Evolutionary conservation across 2,888 invertebrate species (phyloP).

Genomic region (Megastigmus dorsalis): DNA sequence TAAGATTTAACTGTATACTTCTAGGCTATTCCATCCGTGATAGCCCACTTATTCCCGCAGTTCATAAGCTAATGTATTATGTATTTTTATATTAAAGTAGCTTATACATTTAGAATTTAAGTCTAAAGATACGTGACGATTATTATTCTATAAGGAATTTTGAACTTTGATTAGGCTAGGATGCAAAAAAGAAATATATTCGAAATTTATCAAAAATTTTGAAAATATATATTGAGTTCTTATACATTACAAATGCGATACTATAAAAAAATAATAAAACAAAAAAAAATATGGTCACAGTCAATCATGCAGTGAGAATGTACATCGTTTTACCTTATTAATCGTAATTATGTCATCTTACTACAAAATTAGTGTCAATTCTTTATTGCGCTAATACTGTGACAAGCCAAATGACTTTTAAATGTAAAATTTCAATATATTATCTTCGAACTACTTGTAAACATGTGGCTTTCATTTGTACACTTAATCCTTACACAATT

Average conservation of each 20-base stretch:
- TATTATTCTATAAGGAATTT: constrained; percentile 52
- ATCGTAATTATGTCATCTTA: constrained; percentile 66
- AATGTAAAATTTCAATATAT: constrained; percentile 73
- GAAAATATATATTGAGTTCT: constrained; percentile 69
- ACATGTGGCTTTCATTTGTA: constrained; percentile 49
- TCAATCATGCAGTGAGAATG: constrained; percentile 62
- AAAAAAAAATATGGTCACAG: constrained; percentile 67
- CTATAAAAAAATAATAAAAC: constrained; percentile 55
- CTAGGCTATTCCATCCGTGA: constrained; percentile 58
- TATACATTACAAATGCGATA: constrained; percentile 68
- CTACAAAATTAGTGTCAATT: constrained; percentile 72
- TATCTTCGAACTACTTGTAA: constrained; percentile 68
- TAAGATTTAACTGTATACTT: constrained; percentile 72
- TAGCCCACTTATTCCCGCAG: constrained; percentile 72
- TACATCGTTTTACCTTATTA: constrained; percentile 66
- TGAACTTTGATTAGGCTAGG: constrained; percentile 66
- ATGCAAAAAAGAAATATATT: constrained; percentile 66
- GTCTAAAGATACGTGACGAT: constrained; percentile 58
- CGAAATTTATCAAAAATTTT: constrained; percentile 70
- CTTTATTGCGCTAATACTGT: constrained; percentile 72
- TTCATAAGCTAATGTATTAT: constrained; percentile 74
- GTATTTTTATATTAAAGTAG: constrained; percentile 75
- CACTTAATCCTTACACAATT: constrained; percentile 27
- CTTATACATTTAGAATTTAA: constrained; percentile 66
- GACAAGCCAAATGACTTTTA: constrained; percentile 74